These are phyloP conservation scores for Amphiduros pacificus DNA, from an alignment of 2,888 invertebrate species.

Conservation along the genomic window DNA sequence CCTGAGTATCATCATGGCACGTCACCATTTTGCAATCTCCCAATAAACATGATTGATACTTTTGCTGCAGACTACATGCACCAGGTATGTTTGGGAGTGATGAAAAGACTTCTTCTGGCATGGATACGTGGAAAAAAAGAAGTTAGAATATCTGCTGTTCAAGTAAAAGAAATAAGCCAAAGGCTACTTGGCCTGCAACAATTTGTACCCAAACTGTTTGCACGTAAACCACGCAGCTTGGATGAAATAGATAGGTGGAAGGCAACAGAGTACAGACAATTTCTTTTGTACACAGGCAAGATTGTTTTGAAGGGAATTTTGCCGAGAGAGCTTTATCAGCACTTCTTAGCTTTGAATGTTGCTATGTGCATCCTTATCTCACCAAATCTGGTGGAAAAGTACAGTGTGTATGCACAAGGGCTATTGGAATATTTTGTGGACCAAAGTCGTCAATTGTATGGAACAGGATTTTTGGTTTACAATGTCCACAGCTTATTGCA, in stretches of 20 bases:
- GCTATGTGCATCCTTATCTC: conserved; percentile 32
- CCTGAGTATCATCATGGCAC: background rate
- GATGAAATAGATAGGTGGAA: conserved; percentile 38
- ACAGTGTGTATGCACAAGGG: conserved; percentile 13
- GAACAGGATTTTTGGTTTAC: conserved; percentile 13
- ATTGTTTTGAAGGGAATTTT: conserved; percentile 30
- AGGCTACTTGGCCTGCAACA: conserved; percentile 13
- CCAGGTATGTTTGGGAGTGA: background rate
- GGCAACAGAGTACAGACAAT: conserved; percentile 41
- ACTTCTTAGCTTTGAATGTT: conserved; percentile 35
- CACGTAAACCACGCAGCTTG: conserved; percentile 33
- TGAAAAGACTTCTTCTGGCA: conserved; percentile 28
- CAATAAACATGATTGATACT: background rate
- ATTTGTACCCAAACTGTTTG: conserved; percentile 34
- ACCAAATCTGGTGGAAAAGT: background rate
- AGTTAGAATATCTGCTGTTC: conserved; percentile 9
- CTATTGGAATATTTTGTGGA: conserved; percentile 22
- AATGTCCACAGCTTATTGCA: conserved; percentile 25
- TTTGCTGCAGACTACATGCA: background rate
- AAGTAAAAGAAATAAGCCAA: conserved; percentile 13
- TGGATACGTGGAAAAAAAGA: conserved; percentile 33
- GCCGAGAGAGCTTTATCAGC: conserved; percentile 22
- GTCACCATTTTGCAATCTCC: background rate
- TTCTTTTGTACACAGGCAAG: conserved; percentile 38
- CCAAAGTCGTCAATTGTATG: conserved; percentile 9